Evolutionary conservation across 2,888 invertebrate species (phyloP).

Genomic region (Eilema sororculum): DNA sequence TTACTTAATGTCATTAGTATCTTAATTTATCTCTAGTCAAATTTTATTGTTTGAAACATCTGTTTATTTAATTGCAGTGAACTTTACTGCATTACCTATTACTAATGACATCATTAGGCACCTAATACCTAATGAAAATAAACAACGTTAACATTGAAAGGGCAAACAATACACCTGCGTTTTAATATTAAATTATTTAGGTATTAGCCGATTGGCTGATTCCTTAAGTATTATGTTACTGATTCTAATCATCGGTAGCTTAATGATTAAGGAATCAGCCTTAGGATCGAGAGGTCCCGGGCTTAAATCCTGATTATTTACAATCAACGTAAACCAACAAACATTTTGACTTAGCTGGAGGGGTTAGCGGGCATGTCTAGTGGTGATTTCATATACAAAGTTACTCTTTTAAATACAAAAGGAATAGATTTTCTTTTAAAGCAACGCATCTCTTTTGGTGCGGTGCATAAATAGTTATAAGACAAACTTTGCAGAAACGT

Average conservation of each 20-base stretch:
- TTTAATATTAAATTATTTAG: not conserved
- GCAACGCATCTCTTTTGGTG: slow-evolving; percentile 40
- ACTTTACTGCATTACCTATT: not conserved
- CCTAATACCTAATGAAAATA: not conserved
- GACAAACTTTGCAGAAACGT: slow-evolving; percentile 57
- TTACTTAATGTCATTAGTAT: not conserved
- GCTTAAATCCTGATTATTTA: too few species aligned
- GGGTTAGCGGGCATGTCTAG: too few species aligned
- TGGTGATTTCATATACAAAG: too few species aligned
- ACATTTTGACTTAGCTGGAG: too few species aligned
- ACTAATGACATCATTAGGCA: not conserved
- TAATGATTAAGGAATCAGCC: too few species aligned
- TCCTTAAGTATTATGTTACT: too few species aligned
- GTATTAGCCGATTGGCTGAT: too few species aligned
- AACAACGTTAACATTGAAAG: not conserved
- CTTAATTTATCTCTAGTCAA: not conserved
- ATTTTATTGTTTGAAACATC: not conserved
- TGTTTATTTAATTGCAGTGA: slow-evolving; percentile 10
- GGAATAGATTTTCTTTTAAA: slow-evolving; percentile 19
- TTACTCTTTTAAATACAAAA: not conserved
- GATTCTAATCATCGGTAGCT: too few species aligned
- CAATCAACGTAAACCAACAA: too few species aligned
- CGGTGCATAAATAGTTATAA: slow-evolving; percentile 66
- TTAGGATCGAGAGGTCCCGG: too few species aligned
- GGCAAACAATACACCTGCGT: slow-evolving; percentile 3